A percentile compares a stretch with the other conserved stretches of the same genome.
phyloP scores from a whole-genome alignment of 2,888 invertebrate genomes.

The Eumerus sabulonum region DNA sequence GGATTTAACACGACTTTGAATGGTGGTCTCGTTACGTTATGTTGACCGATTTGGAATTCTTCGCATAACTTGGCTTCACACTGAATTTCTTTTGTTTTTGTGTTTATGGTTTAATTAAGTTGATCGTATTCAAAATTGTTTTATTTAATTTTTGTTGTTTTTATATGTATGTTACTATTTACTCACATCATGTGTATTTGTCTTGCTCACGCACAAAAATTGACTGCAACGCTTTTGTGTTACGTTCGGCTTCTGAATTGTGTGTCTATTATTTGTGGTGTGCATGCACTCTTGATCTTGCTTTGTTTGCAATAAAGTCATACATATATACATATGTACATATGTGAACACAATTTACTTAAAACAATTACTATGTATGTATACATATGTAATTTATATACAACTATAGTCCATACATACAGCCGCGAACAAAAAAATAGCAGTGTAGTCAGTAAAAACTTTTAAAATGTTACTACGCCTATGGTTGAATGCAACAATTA shows the following conservation, averaged over 20 bases:
- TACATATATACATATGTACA: background rate
- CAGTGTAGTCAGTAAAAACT: too few species aligned
- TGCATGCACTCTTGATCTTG: conserved; percentile 63
- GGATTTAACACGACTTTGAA: conserved; percentile 15
- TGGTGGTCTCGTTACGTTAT: background rate
- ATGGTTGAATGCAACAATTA: too few species aligned
- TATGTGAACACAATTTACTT: too few species aligned
- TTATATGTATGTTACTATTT: conserved; percentile 71
- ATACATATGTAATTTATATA: too few species aligned
- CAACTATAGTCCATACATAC: too few species aligned
- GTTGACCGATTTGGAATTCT: conserved; percentile 36
- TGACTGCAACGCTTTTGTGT: conserved; percentile 66
- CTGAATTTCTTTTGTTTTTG: conserved; percentile 71
- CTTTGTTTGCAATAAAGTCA: conserved; percentile 39
- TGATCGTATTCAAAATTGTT: conserved; percentile 35
- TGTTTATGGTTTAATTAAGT: conserved; percentile 69
- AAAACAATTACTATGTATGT: too few species aligned
- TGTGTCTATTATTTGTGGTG: conserved; percentile 59
- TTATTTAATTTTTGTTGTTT: conserved; percentile 56
- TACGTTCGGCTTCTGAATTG: conserved; percentile 65
- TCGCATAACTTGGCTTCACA: conserved; percentile 69
- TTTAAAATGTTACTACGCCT: too few species aligned
- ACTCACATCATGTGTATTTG: conserved; percentile 79
- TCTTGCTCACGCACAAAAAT: conserved; percentile 75
- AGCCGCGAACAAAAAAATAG: too few species aligned